phyloP scores from a whole-genome alignment of 2,888 invertebrate species.

The Myopa tessellatipennis region DNA sequence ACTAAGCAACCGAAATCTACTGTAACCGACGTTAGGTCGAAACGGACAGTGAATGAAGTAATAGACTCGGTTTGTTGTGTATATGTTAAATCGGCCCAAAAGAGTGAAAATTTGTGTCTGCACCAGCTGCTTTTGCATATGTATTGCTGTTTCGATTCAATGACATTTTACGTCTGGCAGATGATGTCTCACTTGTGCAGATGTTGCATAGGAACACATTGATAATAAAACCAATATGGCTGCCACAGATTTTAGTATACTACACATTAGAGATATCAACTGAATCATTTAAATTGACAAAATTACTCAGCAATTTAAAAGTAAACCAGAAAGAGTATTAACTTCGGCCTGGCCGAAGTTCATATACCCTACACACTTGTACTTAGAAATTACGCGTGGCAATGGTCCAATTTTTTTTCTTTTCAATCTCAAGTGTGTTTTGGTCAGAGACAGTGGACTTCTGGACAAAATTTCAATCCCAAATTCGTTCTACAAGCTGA shows the following conservation, averaged over 20 bases:
- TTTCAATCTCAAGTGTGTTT: too few relatives aligned
- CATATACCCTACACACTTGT: too few relatives aligned
- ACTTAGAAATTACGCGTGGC: too few relatives aligned
- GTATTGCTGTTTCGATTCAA: conserved; percentile 6
- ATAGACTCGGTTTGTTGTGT: conserved; percentile 14
- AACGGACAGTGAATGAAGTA: not conserved
- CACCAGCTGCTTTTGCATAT: conserved; percentile 17
- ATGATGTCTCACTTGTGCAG: conserved; percentile 41
- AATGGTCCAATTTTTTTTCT: too few relatives aligned
- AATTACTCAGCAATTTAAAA: conserved; percentile 4
- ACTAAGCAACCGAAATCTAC: conserved; percentile 46
- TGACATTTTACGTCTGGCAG: not conserved
- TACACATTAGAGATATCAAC: conserved; percentile 15
- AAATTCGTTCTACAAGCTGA: too few relatives aligned
- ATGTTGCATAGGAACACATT: conserved; percentile 37
- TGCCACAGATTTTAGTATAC: conserved; percentile 31
- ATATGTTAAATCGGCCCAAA: not conserved
- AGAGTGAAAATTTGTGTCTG: conserved; percentile 27
- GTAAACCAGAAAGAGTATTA: too few relatives aligned
- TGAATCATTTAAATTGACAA: not conserved
- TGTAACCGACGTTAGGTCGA: conserved; percentile 23
- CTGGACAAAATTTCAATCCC: too few relatives aligned
- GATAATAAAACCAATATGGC: conserved; percentile 48
- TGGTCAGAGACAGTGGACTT: too few relatives aligned
- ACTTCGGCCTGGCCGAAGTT: too few relatives aligned